Percentiles rank a stretch among this genome's conserved stretches.
Evolutionary conservation across 2,113 vertebrate species (phyloP).

Genomic region (Pardalotus punctatus): DNA sequence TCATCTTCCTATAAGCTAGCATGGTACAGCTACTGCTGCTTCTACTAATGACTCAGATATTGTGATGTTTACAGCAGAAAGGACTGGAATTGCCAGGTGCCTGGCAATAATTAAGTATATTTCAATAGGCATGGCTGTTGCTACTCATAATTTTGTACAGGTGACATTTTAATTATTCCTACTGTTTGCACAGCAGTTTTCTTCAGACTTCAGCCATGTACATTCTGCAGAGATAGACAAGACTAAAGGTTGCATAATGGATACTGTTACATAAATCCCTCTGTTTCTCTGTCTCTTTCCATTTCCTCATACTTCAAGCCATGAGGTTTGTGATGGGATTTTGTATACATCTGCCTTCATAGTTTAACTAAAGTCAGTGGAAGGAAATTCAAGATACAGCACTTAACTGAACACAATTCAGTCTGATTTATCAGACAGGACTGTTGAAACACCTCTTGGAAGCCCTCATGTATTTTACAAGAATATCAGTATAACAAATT

Average conservation of each 20-base stretch:
- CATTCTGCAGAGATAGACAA: not conserved
- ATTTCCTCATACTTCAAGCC: not conserved
- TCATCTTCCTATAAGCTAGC: not conserved
- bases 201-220: not conserved
- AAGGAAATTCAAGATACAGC: slow-evolving; percentile 20
- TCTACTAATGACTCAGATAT: not conserved
- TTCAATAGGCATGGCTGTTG: not conserved
- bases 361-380: not conserved
- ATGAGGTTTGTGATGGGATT: not conserved
- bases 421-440: slow-evolving; percentile 31
- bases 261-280: not conserved
- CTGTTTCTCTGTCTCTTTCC: not conserved
- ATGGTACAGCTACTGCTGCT: not conserved
- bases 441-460: slow-evolving; percentile 19
- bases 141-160: not conserved
- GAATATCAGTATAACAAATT: slow-evolving; percentile 46
- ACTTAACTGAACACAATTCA: not conserved
- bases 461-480: slow-evolving; percentile 34
- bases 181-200: not conserved
- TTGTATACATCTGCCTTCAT: not conserved
- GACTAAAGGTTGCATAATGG: not conserved
- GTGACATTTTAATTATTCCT: not conserved
- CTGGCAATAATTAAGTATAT: not conserved
- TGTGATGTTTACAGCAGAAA: not conserved
- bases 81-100: not conserved